Percentiles rank a stretch among this genome's conserved stretches.
Conservation (phyloP, 1,140 invertebrate species). For the Subanguina moxae region DNA sequence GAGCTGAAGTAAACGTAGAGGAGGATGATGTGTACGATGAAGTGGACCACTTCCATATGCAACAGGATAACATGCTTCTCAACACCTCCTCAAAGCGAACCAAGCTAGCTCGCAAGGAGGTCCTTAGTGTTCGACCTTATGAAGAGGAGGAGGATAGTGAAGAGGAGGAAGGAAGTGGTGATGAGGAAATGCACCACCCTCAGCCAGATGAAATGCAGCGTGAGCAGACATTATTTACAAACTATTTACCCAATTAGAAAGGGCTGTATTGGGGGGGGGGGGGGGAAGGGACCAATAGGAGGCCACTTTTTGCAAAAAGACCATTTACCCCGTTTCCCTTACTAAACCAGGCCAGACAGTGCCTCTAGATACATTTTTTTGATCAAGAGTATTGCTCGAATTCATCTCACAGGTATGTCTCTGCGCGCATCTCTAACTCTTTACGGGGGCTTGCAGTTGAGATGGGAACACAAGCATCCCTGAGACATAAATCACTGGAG, state of each 20-base stretch:
- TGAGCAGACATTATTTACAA: no score
- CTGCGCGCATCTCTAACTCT: no score
- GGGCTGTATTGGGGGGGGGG: no score
- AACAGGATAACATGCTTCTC: constrained; percentile 14
- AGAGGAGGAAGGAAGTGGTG: neutral
- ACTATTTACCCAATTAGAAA: no score
- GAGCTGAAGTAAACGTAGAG: constrained; percentile 4
- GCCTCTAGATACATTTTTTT: no score
- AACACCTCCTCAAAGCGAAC: neutral
- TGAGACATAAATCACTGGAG: no score
- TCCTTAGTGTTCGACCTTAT: constrained; percentile 20
- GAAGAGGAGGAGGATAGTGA: constrained; percentile 19
- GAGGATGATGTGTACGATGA: constrained; percentile 26
- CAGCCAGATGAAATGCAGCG: neutral
- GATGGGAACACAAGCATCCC: no score
- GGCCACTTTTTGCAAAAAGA: constrained; percentile 1
- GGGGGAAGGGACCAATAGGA: neutral
- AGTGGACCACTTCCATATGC: constrained; percentile 20
- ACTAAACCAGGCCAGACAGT: no score
- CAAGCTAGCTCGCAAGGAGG: constrained; percentile 12
- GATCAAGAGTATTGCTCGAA: no score
- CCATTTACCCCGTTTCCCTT: no score
- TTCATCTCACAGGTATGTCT: no score
- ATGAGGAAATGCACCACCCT: neutral
- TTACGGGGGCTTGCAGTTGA: no score